Percentiles rank a stretch among this genome's conserved stretches.
These are phyloP conservation scores for Prionailurus viverrinus DNA, from an alignment of 2,113 vertebrate genomes.

Conservation along the genomic window DNA sequence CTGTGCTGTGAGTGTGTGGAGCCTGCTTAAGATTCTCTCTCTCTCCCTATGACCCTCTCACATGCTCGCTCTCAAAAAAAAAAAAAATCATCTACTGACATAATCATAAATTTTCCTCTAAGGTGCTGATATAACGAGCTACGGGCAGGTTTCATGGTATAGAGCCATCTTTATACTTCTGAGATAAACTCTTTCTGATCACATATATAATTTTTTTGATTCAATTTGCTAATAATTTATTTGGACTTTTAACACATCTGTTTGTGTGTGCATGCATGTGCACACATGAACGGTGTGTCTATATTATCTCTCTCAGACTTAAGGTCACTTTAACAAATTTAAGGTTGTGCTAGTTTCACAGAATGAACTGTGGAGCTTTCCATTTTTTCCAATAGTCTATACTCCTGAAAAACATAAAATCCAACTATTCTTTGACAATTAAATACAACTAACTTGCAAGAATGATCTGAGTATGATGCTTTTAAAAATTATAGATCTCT, in stretches of 20 bases:
- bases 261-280: neutral
- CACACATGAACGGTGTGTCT: neutral
- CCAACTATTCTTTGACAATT: neutral
- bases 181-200: neutral
- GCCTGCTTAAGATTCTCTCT: too few relatives aligned
- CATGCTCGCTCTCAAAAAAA: too few relatives aligned
- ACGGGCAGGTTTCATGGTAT: neutral
- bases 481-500: neutral
- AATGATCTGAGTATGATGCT: neutral
- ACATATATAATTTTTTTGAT: neutral
- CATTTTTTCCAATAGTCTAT: neutral
- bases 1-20: too few relatives aligned
- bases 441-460: conserved; percentile 53
- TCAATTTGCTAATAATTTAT: conserved; percentile 22
- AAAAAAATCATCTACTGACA: neutral
- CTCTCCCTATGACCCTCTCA: too few relatives aligned
- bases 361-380: neutral
- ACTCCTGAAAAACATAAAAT: conserved; percentile 36
- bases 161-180: conserved; percentile 13
- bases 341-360: neutral
- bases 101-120: neutral
- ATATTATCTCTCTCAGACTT: neutral
- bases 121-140: neutral
- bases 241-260: neutral
- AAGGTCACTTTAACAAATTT: neutral